Conservation (phyloP, 2,113 vertebrate species). For the Anas platyrhynchos region DNA sequence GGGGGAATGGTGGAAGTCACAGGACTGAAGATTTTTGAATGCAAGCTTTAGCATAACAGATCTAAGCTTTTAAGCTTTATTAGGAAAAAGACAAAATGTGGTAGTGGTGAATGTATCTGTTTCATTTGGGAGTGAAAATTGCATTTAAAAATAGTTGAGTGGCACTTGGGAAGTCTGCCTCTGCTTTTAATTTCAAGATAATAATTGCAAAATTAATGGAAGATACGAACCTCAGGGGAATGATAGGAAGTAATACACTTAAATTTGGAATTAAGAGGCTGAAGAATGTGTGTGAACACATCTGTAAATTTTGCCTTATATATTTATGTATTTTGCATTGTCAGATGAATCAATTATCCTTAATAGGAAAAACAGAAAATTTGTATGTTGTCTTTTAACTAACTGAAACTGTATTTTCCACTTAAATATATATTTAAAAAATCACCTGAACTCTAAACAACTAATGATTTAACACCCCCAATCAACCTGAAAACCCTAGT, state of each 20-base stretch:
- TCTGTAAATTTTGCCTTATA: neutral
- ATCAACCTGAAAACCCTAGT: neutral
- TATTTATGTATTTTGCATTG: neutral
- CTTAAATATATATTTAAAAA: neutral
- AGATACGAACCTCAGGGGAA: neutral
- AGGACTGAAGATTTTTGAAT: neutral
- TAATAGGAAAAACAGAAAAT: neutral
- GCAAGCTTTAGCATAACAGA: neutral
- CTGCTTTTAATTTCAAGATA: neutral
- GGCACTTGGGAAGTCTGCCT: constrained; percentile 17
- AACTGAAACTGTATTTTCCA: neutral
- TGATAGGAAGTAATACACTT: neutral
- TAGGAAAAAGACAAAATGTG: neutral
- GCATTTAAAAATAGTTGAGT: constrained; percentile 34
- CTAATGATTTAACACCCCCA: neutral
- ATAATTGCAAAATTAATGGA: constrained; percentile 34
- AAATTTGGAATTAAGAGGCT: constrained; percentile 1
- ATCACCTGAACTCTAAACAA: neutral
- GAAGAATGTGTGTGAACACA: neutral
- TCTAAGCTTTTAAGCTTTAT: neutral
- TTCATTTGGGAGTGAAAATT: neutral
- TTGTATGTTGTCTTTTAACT: neutral
- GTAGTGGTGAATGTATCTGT: neutral
- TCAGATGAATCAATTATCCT: neutral
- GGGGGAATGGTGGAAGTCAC: neutral